Percentiles rank a stretch among this genome's conserved stretches.
phyloP scores from a whole-genome alignment of 2,888 invertebrate species.

The Fragum fragum region DNA sequence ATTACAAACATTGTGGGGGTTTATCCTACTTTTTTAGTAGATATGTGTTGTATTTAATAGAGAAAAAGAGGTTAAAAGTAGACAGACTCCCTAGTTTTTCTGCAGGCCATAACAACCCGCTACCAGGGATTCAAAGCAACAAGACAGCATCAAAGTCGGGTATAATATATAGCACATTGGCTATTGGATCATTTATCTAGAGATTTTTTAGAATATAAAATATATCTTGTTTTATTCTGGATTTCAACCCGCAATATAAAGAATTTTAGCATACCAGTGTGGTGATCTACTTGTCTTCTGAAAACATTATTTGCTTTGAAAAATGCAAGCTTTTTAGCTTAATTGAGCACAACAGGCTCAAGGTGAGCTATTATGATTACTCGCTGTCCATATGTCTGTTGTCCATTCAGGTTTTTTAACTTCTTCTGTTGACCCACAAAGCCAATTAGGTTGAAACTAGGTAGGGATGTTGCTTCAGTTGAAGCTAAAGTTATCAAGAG shows the following conservation, averaged over 20 bases:
- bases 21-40: too few relatives aligned
- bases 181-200: neutral
- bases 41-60: slow-evolving; percentile 10
- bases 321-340: neutral
- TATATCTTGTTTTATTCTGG: too few relatives aligned
- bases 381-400: neutral
- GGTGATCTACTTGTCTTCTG: too few relatives aligned
- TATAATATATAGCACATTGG: slow-evolving; percentile 8
- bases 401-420: neutral
- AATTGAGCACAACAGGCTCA: neutral
- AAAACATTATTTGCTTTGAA: too few relatives aligned
- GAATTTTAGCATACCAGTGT: too few relatives aligned
- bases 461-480: too few relatives aligned
- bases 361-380: neutral
- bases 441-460: too few relatives aligned
- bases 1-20: too few relatives aligned
- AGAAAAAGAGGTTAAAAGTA: neutral
- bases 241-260: too few relatives aligned
- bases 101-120: slow-evolving; percentile 26
- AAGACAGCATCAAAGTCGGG: slow-evolving; percentile 18
- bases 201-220: too few relatives aligned
- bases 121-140: slow-evolving; percentile 6
- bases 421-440: too few relatives aligned
- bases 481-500: too few relatives aligned
- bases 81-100: slow-evolving; percentile 29